Percentiles rank a stretch among this genome's conserved stretches.
phyloP scores from a whole-genome alignment of 2,888 invertebrate genomes.

The Salticus scenicus region DNA sequence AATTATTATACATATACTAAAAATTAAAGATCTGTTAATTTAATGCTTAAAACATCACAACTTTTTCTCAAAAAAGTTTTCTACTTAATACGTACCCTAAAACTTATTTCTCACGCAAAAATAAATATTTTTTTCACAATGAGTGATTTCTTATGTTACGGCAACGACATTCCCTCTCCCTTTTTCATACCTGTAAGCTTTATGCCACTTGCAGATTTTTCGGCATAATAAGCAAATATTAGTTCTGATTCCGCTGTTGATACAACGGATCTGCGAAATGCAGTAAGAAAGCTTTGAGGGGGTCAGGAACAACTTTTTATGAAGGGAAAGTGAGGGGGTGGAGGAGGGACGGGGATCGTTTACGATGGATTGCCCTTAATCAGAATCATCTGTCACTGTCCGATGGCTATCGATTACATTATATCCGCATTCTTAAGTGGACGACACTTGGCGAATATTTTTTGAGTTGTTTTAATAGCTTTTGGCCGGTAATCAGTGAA shows the following conservation, averaged over 20 bases:
- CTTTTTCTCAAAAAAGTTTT: no score
- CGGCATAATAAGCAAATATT: slow-evolving; percentile 64
- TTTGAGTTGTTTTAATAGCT: not conserved
- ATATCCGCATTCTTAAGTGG: slow-evolving; percentile 60
- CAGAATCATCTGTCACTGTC: slow-evolving; percentile 69
- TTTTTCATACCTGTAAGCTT: not conserved
- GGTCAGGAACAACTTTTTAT: not conserved
- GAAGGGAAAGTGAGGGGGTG: not conserved
- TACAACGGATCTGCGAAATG: slow-evolving; percentile 29
- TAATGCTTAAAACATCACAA: no score
- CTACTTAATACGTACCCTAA: no score
- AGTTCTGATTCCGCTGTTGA: slow-evolving; percentile 44
- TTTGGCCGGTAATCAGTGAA: no score
- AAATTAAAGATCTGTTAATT: no score
- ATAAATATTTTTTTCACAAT: no score
- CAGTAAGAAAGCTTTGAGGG: not conserved
- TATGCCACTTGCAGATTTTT: slow-evolving; percentile 1
- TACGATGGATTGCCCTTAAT: slow-evolving; percentile 67
- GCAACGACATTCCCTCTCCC: not conserved
- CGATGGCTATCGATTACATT: slow-evolving; percentile 48
- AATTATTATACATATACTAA: no score
- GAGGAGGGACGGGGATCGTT: slow-evolving; percentile 12
- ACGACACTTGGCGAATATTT: slow-evolving; percentile 23
- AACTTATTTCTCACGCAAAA: no score
- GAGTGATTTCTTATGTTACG: no score